A percentile compares a stretch with the other conserved stretches of the same genome.
Conservation (phyloP, 2,797 vertebrate genomes). For the Glyptemys insculpta region DNA sequence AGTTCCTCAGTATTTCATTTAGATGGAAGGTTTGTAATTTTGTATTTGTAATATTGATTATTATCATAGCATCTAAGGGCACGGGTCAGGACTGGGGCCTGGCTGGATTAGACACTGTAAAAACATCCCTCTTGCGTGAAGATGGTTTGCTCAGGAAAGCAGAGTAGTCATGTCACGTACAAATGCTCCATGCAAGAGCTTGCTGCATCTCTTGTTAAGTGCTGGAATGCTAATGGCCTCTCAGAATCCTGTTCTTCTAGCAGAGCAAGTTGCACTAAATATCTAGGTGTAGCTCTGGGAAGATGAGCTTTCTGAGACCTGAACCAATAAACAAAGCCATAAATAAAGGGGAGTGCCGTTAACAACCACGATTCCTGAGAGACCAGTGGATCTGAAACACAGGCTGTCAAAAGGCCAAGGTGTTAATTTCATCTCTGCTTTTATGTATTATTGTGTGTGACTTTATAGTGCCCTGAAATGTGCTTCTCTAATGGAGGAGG, state of each 20-base stretch:
- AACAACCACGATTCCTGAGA: not conserved
- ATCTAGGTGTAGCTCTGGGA: not conserved
- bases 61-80: not conserved
- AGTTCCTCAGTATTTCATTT: not conserved
- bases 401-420: not conserved
- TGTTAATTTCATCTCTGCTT: not conserved
- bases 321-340: not conserved
- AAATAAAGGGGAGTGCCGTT: not conserved
- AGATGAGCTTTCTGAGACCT: not conserved
- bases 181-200: not conserved
- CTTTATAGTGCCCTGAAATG: not conserved
- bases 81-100: not conserved
- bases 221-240: not conserved
- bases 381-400: not conserved
- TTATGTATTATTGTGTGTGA: not conserved
- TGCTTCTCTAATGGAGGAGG: not conserved
- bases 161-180: not conserved
- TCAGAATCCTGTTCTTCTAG: not conserved
- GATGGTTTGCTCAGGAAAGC: not conserved
- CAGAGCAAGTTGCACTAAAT: not conserved
- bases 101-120: not conserved
- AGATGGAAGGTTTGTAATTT: not conserved
- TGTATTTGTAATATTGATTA: not conserved
- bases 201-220: not conserved
- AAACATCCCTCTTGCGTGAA: not conserved